Conservation (phyloP, 2,113 vertebrate genomes). For the Pelusios castaneus region DNA sequence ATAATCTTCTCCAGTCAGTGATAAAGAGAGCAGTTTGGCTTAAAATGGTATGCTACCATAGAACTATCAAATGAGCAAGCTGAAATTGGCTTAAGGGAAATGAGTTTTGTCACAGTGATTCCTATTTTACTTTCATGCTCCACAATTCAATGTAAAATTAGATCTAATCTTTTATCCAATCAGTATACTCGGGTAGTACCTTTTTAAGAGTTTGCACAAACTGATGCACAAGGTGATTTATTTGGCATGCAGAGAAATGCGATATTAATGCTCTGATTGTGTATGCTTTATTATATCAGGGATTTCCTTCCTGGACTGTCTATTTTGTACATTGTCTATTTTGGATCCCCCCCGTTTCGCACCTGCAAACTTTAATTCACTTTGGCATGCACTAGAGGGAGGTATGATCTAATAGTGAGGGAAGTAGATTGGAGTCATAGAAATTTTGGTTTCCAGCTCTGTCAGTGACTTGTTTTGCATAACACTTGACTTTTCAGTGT, state of each 20-base stretch:
- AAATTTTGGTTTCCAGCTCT: not conserved
- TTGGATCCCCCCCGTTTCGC: not conserved
- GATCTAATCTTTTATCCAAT: slow-evolving; percentile 14
- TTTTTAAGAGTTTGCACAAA: not conserved
- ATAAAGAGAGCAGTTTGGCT: not conserved
- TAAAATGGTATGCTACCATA: not conserved
- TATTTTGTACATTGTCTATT: not conserved
- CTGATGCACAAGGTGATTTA: not conserved
- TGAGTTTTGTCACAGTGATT: not conserved
- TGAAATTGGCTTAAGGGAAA: not conserved
- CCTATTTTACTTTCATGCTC: not conserved
- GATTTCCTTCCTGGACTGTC: not conserved
- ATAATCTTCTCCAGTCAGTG: not conserved
- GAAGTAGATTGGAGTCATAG: not conserved
- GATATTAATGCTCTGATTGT: not conserved
- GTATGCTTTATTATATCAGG: not conserved
- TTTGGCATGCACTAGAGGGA: not conserved
- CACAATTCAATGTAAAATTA: not conserved
- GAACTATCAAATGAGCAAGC: not conserved
- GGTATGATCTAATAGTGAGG: not conserved
- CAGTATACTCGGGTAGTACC: not conserved
- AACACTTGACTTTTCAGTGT: not conserved
- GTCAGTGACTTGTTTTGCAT: not conserved
- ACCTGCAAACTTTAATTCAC: not conserved
- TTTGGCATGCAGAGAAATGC: not conserved